A percentile compares a stretch with the other conserved stretches of the same genome.
Evolutionary conservation across 2,113 vertebrate genomes (phyloP).

Genomic region (Cryptoleucopteryx plumbea): DNA sequence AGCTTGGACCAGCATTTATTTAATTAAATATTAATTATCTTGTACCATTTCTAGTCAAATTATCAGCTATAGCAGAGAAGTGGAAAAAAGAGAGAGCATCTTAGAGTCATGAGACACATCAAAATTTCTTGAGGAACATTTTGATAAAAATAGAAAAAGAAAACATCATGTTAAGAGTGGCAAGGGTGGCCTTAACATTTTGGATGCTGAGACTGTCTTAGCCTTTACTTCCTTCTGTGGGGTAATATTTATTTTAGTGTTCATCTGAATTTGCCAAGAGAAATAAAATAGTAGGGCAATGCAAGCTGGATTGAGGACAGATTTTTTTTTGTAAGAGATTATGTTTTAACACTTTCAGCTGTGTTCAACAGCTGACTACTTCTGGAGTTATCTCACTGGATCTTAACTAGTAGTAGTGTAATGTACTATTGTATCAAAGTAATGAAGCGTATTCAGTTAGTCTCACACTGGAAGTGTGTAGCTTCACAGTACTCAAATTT

Average conservation of each 20-base stretch:
- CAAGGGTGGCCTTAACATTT: background rate
- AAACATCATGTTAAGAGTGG: background rate
- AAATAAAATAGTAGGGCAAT: background rate
- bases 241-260: background rate
- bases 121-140: background rate
- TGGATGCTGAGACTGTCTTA: background rate
- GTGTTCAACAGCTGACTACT: background rate
- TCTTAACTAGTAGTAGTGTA: background rate
- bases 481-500: background rate
- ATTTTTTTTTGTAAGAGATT: background rate
- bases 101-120: background rate
- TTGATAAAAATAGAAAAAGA: background rate
- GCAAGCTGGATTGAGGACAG: background rate
- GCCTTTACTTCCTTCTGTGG: background rate
- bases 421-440: background rate
- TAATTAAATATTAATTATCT: background rate
- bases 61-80: background rate
- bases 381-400: background rate
- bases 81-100: background rate
- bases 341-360: background rate
- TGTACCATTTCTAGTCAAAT: background rate
- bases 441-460: background rate
- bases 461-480: background rate
- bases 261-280: background rate
- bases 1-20: background rate